A percentile compares a stretch with the other conserved stretches of the same genome.
These are phyloP conservation scores for Proteles cristata DNA, from an alignment of 2,113 vertebrate genomes.

Conservation along the genomic window DNA sequence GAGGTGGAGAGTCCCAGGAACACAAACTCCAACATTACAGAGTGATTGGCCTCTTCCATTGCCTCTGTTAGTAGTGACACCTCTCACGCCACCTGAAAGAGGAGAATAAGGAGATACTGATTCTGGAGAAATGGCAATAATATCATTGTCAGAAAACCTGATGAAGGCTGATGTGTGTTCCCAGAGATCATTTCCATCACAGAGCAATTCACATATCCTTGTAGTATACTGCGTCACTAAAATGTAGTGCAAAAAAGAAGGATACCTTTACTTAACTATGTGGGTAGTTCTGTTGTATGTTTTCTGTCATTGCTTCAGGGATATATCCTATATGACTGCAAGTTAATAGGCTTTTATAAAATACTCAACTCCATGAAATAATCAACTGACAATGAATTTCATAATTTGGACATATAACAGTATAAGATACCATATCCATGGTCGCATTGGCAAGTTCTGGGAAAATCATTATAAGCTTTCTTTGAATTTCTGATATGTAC, in stretches of 20 bases:
- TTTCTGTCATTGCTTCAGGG: not conserved
- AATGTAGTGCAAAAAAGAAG: not conserved
- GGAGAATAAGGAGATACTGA: not conserved
- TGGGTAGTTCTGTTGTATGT: not conserved
- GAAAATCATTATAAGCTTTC: not conserved
- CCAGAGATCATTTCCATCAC: not conserved
- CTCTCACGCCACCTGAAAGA: not conserved
- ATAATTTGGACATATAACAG: not conserved
- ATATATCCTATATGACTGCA: not conserved
- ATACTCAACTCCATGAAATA: not conserved
- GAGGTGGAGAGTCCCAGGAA: constrained; percentile 58
- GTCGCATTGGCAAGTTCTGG: not conserved
- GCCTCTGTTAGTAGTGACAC: not conserved
- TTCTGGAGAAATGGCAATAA: not conserved
- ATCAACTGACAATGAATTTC: not conserved
- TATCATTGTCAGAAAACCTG: not conserved
- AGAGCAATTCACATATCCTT: not conserved
- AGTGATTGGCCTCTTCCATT: constrained; percentile 27
- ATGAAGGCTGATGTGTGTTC: not conserved
- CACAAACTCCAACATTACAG: constrained; percentile 56
- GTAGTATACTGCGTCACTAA: not conserved
- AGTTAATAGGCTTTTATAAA: not conserved
- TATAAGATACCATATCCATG: not conserved
- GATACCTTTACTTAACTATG: not conserved
- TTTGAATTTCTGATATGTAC: not conserved